These are phyloP conservation scores for Psephotus haematonotus DNA, from an alignment of 2,113 vertebrate genomes.

Conservation along the genomic window DNA sequence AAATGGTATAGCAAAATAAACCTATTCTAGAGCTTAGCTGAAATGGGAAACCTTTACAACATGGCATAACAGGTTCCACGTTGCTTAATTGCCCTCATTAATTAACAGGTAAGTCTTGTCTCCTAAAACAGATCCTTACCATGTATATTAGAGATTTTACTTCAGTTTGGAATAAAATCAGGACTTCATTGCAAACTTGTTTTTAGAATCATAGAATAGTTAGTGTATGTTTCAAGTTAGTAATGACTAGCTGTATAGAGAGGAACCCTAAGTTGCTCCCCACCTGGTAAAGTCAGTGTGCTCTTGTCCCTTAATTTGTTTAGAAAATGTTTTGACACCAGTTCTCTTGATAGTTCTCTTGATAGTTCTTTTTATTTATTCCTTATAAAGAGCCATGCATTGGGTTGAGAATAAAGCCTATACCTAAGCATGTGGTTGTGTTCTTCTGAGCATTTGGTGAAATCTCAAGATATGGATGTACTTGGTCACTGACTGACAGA, in stretches of 20 bases:
- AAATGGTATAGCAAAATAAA: background rate
- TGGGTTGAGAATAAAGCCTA: background rate
- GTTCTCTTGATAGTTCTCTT: background rate
- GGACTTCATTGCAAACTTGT: background rate
- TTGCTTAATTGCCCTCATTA: background rate
- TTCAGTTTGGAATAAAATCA: background rate
- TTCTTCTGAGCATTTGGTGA: background rate
- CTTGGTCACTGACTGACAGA: background rate
- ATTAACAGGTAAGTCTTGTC: background rate
- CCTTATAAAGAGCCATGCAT: background rate
- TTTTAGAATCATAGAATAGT: background rate
- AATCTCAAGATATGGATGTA: background rate
- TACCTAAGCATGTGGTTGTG: background rate
- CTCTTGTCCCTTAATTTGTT: background rate
- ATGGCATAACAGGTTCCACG: background rate
- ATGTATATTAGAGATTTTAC: background rate
- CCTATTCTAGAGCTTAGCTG: background rate
- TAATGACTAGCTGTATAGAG: accelerated
- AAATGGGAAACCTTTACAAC: background rate
- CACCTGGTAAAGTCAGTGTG: background rate
- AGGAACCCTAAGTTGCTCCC: background rate
- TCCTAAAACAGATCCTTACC: background rate
- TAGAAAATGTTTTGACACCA: background rate
- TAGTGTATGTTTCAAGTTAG: background rate
- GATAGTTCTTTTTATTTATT: background rate